These are phyloP conservation scores for Cyclura pinguis DNA, from an alignment of 2,797 vertebrate genomes.

Conservation along the genomic window DNA sequence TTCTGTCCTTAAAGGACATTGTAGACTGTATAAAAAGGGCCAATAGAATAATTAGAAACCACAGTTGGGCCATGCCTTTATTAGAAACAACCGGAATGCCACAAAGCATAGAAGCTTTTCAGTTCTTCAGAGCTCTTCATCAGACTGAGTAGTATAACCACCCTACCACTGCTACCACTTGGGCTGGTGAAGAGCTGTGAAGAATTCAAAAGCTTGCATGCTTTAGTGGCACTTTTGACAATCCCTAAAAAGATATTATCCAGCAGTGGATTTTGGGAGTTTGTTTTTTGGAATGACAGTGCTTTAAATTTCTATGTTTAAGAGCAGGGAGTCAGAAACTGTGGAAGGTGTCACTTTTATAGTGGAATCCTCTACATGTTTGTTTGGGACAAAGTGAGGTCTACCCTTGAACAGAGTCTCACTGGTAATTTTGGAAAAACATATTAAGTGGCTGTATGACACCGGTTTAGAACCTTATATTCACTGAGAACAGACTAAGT, in stretches of 20 bases:
- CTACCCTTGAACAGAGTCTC: background rate
- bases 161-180: background rate
- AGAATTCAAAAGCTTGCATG: background rate
- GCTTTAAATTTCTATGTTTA: no score
- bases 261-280: no score
- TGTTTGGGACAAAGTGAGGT: background rate
- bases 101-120: background rate
- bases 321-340: background rate
- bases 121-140: background rate
- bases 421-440: background rate
- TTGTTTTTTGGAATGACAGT: no score
- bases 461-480: background rate
- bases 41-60: background rate
- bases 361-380: background rate
- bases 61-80: background rate
- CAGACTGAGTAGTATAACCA: background rate
- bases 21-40: background rate
- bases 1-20: background rate
- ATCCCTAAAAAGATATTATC: no score
- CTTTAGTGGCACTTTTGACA: no score
- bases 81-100: background rate
- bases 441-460: background rate
- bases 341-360: background rate
- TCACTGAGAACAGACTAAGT: background rate
- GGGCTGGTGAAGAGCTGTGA: background rate